Base-by-base conservation (phyloP, 2,113 vertebrate genomes). In the Grammomys surdaster region DNA sequence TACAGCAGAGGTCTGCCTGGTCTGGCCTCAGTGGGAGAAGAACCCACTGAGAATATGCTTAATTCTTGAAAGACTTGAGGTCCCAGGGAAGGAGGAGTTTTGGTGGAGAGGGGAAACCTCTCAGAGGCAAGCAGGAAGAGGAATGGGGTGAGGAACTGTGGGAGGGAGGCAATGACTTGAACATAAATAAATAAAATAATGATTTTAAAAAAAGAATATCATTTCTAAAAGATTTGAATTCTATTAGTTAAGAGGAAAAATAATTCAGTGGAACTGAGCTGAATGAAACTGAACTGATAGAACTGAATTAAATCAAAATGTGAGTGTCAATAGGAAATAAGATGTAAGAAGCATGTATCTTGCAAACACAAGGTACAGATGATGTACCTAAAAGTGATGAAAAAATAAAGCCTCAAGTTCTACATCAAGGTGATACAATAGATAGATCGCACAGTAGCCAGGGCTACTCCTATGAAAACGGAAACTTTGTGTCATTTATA, bases 381-480 rank as follows among this genome's bases (percentile, higher is more conserved):
- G 72, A 72, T 28, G 46, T 84, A 91, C 28, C 51, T 82, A 84
- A 92, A 46, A 31, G 2, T 46, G 12, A 46, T 60, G 54, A 12
- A 72, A 36, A 92, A 73, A 60, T 92, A 92, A 92, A 84, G 20
- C 13, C 20, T 84, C 69, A 85, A n/a, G 56, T 84, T 60, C 54
- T 73, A n/a, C 5, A 20, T n/a, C 19, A 31, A 46, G 80, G 13
- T 60, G 24, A 40, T 73, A 43, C 56, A 56, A 84, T 40, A 46
- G 51, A 40, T 40, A 40, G 40, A 40, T 40, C 40, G 28, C 54
- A 31, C 80, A 82, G n/a, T 65, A 43, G 81, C 10, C 58, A 36
- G 33, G 13, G 22, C 43, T 58, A 3, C 40, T 22, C 40, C 36
- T 73, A 48, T 60, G 12, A 80, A 54, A 73, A 9, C 33, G 10